Evolutionary conservation across 2,113 vertebrate species (phyloP).

Genomic region (Sturnus vulgaris): DNA sequence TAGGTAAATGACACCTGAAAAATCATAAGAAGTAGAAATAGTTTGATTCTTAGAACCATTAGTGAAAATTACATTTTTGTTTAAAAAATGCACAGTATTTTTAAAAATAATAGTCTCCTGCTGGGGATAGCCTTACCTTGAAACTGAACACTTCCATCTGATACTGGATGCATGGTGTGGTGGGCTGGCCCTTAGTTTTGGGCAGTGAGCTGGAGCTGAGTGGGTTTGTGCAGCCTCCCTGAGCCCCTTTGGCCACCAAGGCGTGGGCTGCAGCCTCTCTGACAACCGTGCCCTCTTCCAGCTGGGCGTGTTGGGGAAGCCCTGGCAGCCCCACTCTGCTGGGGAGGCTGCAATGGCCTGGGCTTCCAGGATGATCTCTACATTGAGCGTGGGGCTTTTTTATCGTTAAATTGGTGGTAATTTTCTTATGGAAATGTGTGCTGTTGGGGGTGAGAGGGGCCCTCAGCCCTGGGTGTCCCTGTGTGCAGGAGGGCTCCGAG

Average conservation of each 20-base stretch:
- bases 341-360: fast-evolving
- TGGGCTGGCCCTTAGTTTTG: background rate
- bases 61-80: background rate
- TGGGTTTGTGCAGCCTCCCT: fast-evolving
- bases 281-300: background rate
- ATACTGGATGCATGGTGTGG: fast-evolving
- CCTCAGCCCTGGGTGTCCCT: background rate
- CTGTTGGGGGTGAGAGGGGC: background rate
- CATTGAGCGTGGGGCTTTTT: background rate
- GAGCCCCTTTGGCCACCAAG: background rate
- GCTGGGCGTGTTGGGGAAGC: fast-evolving
- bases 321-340: too few species aligned
- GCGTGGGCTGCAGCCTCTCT: too few species aligned
- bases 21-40: background rate
- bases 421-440: background rate
- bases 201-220: background rate
- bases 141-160: fast-evolving
- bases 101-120: background rate
- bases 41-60: fast-evolving
- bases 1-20: background rate
- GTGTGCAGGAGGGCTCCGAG: background rate
- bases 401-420: background rate
- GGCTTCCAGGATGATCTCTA: background rate
- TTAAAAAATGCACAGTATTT: background rate
- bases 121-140: background rate